phyloP scores from a whole-genome alignment of 2,888 invertebrate species.

The Sesia bembeciformis region DNA sequence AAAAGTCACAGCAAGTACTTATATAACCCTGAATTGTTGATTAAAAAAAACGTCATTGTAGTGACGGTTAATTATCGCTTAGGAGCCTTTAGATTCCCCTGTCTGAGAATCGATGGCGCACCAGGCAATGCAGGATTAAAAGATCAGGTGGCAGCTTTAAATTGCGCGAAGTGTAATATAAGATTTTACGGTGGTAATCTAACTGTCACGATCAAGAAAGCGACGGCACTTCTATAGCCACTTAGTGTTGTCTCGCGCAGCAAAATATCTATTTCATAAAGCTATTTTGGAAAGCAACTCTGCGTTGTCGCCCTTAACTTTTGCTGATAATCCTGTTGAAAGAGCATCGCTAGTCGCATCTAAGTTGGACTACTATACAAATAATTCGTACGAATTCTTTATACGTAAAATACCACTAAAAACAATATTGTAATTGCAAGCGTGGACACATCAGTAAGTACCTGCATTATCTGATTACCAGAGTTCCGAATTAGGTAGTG shows the following conservation, averaged over 20 bases:
- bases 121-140: slow-evolving; percentile 12
- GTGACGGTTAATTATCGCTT: neutral
- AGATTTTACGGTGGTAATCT: neutral
- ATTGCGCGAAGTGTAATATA: slow-evolving; percentile 14
- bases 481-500: too few relatives aligned
- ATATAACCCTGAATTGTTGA: neutral
- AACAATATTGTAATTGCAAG: slow-evolving; percentile 22
- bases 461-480: too few relatives aligned
- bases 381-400: neutral
- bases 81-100: neutral
- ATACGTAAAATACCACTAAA: slow-evolving; percentile 9
- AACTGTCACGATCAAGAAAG: slow-evolving; percentile 11
- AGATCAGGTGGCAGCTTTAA: slow-evolving; percentile 5
- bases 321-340: slow-evolving; percentile 3
- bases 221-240: slow-evolving; percentile 4
- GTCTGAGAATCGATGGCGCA: slow-evolving; percentile 9
- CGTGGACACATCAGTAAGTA: slow-evolving; percentile 7
- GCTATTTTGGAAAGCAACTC: slow-evolving; percentile 4
- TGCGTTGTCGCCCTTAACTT: slow-evolving; percentile 1
- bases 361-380: neutral
- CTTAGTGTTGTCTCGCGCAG: neutral
- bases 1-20: slow-evolving; percentile 8
- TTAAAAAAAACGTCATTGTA: neutral
- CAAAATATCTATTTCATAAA: neutral
- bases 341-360: neutral